Evolutionary conservation across 2,888 invertebrate genomes (phyloP), one percentile per base, ranked within the genome.

Genomic region (Pimpla rufipes): DNA sequence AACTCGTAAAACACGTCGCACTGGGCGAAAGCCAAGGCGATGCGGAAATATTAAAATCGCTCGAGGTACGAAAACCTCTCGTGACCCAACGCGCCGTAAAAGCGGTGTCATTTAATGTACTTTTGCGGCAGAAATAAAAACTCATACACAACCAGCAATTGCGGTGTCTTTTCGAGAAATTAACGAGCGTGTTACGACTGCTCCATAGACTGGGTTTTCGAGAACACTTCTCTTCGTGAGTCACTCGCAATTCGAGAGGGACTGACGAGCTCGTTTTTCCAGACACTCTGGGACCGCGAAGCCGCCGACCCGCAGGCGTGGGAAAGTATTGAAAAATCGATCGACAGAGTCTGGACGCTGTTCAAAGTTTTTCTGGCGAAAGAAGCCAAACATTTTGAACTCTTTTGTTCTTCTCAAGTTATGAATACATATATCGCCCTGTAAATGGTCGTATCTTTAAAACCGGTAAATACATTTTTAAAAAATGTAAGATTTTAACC

Each of bases 261-360:
- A 42, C 70, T 70, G 70, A 70, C 29, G 70, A 70, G 52, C 40
- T 55, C 40, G 70, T n/a, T n/a, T 40, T 70, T 70, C 40, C 40
- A 70, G 70, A 70, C 55, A 21, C 21, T 11, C 70, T 23, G 29
- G 57, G 29, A n/a, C 18, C n/a, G n/a, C 21, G 70, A 42, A 40
- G 55, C 37, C 55, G 21, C 7, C n/a, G 23, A 40, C 55, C 0
- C 37, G n/a, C n/a, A n/a, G 55, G 13, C 21, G 40, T 18, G 8
- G 21, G n/a, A 55, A 55, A 70, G 40, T 55, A 70, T 70, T 55
- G 70, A 18, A 10, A 70, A 70, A 55, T 70, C 70, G 70, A 70
- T 70, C 55, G 42, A 23, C 70, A 52, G n/a, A 40, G 70, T 21
- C 55, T 40, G 23, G 40, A 37, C 40, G 40, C 40, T 70, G 23